Evolutionary conservation across 2,888 invertebrate species (phyloP).

Genomic region (Parelbella ahira): DNA sequence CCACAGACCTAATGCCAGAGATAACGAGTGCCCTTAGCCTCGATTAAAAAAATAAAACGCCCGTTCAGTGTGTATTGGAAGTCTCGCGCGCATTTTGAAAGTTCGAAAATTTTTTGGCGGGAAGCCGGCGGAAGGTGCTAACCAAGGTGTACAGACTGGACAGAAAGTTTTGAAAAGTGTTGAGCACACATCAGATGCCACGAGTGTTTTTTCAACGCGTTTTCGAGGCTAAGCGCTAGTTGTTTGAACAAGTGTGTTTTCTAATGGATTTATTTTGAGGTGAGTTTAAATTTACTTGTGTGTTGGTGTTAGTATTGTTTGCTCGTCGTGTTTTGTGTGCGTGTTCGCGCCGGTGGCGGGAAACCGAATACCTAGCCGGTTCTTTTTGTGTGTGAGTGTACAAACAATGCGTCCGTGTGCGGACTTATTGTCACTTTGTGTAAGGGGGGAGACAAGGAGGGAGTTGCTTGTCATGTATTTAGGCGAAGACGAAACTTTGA

Average conservation of each 20-base stretch:
- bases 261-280: constrained; percentile 82
- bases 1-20: constrained; percentile 45
- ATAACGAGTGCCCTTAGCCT: constrained; percentile 45
- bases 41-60: constrained; percentile 34
- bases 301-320: constrained; percentile 80
- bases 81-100: constrained; percentile 32
- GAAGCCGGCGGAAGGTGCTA: constrained; percentile 48
- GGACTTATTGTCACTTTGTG: constrained; percentile 76
- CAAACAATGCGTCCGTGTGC: constrained; percentile 63
- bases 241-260: constrained; percentile 82
- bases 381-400: constrained; percentile 61
- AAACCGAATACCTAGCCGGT: constrained; percentile 78
- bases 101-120: constrained; percentile 59
- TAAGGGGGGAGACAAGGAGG: constrained; percentile 72
- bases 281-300: constrained; percentile 80
- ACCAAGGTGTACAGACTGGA: constrained; percentile 53
- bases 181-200: constrained; percentile 68
- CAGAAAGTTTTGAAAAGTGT: constrained; percentile 77
- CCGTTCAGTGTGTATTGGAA: constrained; percentile 32
- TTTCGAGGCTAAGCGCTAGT: constrained; percentile 80
- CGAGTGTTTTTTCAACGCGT: constrained; percentile 79
- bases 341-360: constrained; percentile 77
- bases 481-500: constrained; percentile 74
- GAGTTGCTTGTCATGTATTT: constrained; percentile 78
- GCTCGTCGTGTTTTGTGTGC: constrained; percentile 75